These are phyloP conservation scores for Hirtodrosophila cameraria DNA, from an alignment of 2,888 invertebrate species.

Conservation along the genomic window DNA sequence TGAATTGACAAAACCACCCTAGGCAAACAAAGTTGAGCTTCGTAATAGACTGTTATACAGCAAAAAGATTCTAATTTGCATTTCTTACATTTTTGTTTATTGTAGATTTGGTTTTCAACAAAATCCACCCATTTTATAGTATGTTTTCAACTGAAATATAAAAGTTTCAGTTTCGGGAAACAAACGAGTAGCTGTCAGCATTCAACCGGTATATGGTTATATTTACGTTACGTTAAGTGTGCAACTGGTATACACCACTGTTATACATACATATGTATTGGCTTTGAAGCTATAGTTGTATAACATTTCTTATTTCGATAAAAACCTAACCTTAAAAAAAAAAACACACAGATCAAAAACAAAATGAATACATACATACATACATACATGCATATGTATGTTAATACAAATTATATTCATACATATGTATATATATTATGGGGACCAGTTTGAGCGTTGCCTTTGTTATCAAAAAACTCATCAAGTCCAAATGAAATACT, in stretches of 20 bases:
- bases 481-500: slow-evolving; percentile 29
- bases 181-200: not conserved
- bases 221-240: not conserved
- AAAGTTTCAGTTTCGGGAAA: not conserved
- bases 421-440: slow-evolving; percentile 50
- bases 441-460: slow-evolving; percentile 75
- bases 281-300: slow-evolving; percentile 4
- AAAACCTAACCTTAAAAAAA: slow-evolving; percentile 12
- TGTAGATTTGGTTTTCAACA: slow-evolving; percentile 10
- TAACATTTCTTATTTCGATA: slow-evolving; percentile 9
- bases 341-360: slow-evolving; percentile 22
- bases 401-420: slow-evolving; percentile 25
- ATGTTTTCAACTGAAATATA: not conserved
- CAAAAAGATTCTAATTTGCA: slow-evolving; percentile 13
- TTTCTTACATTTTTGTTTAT: not conserved
- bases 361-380: slow-evolving; percentile 13
- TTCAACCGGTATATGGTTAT: not conserved
- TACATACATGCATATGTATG: slow-evolving; percentile 25
- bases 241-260: slow-evolving; percentile 13
- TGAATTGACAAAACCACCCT: slow-evolving; percentile 34
- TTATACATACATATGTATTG: slow-evolving; percentile 1
- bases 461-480: slow-evolving; percentile 39
- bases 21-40: slow-evolving; percentile 36
- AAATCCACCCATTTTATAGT: slow-evolving; percentile 4
- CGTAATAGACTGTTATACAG: slow-evolving; percentile 18